Base-by-base conservation (phyloP, 2,797 vertebrate species). In the Paedocypris micromegethes region DNA sequence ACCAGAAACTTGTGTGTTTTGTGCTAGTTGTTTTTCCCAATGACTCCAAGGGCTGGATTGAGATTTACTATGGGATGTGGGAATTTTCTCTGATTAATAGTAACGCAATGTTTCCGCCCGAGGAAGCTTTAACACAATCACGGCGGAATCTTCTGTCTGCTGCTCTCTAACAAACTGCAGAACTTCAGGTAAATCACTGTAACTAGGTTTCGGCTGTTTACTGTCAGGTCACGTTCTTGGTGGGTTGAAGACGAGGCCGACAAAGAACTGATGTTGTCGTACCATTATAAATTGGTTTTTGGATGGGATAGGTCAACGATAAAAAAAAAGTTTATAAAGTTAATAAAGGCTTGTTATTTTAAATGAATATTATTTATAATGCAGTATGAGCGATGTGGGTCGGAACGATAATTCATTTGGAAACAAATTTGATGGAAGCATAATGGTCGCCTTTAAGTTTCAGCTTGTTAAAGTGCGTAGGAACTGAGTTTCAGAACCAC, bases 51-150 rank as follows among this genome's bases (percentile, higher is more conserved):
- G 58, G 49, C 41, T 66, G 44, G 43, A 48, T 60, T 58, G 50
- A 23, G 61, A 40, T 9, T 58, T 6, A 5, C 40, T 40, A 49
- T 7, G 37, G 8, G 46, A 44, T 48, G 39, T 57, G 3, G 5
- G 43, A 43, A 40, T 50, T 6, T 58, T 58, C 9, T 6, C 40
- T 2, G 4, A 49, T 70, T 51, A 51, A 44, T 49, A 57, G 6
- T 45, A 40, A 70, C 64, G 60, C 55, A 5, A 65, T 64, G 59
- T 57, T 58, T 64, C 51, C n/a, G 54, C 46, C n/a, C 55, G 37
- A 66, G 54, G 62, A 72, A 51, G 23, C 39, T 5, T n/a, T 68
- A 62, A 68, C 51, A 68, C 59, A 57, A 54, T 72, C 58, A 61
- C 38, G 7, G 40, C 9, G 23, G 39, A 55, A 61, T 5, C 38